Evolutionary conservation across 2,113 vertebrate genomes (phyloP).

Genomic region (Hydrochoerus hydrochaeris): DNA sequence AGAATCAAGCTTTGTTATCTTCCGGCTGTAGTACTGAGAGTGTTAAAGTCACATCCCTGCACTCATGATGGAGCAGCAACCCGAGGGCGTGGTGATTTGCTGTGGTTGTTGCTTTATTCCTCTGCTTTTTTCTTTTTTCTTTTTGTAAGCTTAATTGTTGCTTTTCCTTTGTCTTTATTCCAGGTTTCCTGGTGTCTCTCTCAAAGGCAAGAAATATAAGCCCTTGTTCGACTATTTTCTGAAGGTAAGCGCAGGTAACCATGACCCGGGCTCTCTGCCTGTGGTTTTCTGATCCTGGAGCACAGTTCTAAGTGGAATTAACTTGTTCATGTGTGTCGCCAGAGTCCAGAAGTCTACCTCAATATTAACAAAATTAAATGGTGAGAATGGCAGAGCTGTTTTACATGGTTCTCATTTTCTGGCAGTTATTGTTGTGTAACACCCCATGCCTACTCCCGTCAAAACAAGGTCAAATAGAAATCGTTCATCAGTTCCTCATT

Average conservation of each 20-base stretch:
- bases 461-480: not conserved
- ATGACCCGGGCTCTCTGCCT: accelerated
- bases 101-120: not conserved
- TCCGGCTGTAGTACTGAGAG: not conserved
- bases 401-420: constrained; percentile 32
- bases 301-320: not conserved
- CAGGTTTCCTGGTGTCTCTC: constrained; percentile 87
- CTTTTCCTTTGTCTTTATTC: constrained; percentile 63
- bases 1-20: not conserved
- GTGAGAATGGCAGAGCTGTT: not conserved
- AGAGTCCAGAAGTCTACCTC: not conserved
- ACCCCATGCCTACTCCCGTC: too few relatives aligned
- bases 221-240: constrained; percentile 97
- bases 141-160: not conserved
- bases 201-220: constrained; percentile 96
- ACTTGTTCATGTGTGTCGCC: not conserved
- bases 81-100: not conserved
- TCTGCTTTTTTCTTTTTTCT: constrained; percentile 30
- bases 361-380: not conserved
- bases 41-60: not conserved
- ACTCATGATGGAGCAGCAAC: not conserved
- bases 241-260: constrained; percentile 86
- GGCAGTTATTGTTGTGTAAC: not conserved
- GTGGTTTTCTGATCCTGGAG: not conserved
- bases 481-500: not conserved